These are phyloP conservation scores for Neopipo cinnamomea DNA, from an alignment of 2,113 vertebrate species.

Conservation along the genomic window DNA sequence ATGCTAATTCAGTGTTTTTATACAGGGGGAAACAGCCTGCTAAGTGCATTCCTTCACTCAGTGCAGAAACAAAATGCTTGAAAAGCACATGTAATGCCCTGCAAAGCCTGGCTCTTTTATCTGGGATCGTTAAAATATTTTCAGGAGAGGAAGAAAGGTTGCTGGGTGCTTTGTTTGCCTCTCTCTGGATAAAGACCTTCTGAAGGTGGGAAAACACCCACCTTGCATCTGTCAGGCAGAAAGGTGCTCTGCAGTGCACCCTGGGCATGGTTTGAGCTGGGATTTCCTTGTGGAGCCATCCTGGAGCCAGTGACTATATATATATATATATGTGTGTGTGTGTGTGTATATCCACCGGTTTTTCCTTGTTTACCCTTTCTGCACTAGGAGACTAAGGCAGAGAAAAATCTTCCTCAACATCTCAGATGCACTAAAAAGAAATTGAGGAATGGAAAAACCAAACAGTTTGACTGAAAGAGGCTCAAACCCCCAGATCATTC, in stretches of 20 bases:
- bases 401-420: background rate
- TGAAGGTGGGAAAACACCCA: background rate
- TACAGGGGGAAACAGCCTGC: background rate
- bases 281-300: background rate
- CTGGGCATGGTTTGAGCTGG: background rate
- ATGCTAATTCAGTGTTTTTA: background rate
- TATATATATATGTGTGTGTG: background rate
- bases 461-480: background rate
- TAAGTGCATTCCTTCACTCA: conserved; percentile 26
- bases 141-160: background rate
- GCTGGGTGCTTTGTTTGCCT: background rate
- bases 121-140: background rate
- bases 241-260: background rate
- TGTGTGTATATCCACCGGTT: background rate
- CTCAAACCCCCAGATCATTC: background rate
- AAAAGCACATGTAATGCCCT: background rate
- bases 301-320: background rate
- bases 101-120: background rate
- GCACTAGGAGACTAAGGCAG: background rate
- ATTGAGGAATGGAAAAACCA: background rate
- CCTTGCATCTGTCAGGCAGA: background rate
- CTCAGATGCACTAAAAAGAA: background rate
- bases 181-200: background rate
- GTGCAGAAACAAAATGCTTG: conserved; percentile 4
- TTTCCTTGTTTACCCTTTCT: background rate